phyloP scores from a whole-genome alignment of 2,797 vertebrate genomes.

The Setipinna tenuifilis region DNA sequence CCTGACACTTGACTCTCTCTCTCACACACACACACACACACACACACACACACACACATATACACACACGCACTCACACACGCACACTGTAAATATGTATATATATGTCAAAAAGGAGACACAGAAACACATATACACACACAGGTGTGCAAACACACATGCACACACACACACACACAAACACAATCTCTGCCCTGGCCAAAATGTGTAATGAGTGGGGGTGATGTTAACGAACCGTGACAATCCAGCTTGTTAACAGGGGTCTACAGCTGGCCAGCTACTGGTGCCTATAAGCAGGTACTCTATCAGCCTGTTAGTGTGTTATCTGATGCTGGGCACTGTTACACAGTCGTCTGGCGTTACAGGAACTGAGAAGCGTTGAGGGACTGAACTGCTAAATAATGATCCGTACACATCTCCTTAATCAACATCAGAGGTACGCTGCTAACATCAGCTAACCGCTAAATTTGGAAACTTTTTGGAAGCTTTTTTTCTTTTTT shows the following conservation, averaged over 20 bases:
- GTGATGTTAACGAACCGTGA: constrained; percentile 15
- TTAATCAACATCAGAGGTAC: neutral
- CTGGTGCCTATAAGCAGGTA: constrained; percentile 10
- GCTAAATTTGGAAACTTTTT: neutral
- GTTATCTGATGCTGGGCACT: neutral
- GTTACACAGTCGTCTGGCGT: constrained; percentile 11
- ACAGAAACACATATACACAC: neutral
- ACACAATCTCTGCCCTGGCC: neutral
- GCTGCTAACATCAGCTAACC: neutral
- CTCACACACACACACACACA: too few relatives aligned
- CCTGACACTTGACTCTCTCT: constrained; percentile 40
- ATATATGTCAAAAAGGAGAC: too few relatives aligned
- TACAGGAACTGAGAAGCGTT: neutral
- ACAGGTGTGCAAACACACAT: constrained; percentile 2
- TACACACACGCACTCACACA: too few relatives aligned
- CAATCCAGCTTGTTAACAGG: neutral
- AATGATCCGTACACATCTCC: neutral
- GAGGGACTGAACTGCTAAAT: neutral
- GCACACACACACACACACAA: neutral
- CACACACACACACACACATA: too few relatives aligned
- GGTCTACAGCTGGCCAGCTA: neutral
- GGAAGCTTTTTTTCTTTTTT: too few relatives aligned
- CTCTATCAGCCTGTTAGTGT: neutral
- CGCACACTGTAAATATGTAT: too few relatives aligned
- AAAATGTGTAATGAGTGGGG: neutral